Evolutionary conservation across 2,113 vertebrate species (phyloP).

Genomic region (Lepus europaeus): DNA sequence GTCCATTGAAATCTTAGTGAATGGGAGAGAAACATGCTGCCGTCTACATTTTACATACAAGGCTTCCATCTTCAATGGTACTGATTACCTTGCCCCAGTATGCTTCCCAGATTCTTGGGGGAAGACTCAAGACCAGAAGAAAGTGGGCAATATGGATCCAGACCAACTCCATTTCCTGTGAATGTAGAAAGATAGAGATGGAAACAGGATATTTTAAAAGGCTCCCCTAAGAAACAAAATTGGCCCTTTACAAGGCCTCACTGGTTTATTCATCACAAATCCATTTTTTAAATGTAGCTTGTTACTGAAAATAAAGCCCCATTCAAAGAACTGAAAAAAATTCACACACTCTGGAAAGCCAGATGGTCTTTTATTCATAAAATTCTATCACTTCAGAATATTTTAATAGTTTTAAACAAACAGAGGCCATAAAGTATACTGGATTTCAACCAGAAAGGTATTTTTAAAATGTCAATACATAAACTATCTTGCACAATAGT

Average conservation of each 20-base stretch:
- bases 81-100: neutral
- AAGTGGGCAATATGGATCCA: neutral
- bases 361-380: conserved; percentile 83
- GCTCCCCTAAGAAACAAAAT: conserved; percentile 50
- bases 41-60: neutral
- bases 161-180: conserved; percentile 33
- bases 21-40: neutral
- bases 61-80: neutral
- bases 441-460: conserved; percentile 61
- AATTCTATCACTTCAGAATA: conserved; percentile 74
- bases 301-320: conserved; percentile 79
- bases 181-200: neutral
- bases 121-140: conserved; percentile 19
- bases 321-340: conserved; percentile 78
- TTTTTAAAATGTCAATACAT: conserved; percentile 58
- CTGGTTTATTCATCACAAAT: conserved; percentile 73
- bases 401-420: conserved; percentile 78
- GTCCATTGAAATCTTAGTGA: neutral
- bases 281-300: conserved; percentile 72
- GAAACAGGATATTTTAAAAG: conserved; percentile 51
- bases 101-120: neutral
- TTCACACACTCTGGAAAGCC: conserved; percentile 63
- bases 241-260: neutral
- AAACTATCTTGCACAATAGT: conserved; percentile 33
- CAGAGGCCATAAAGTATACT: conserved; percentile 58